phyloP scores from a whole-genome alignment of 2,888 invertebrate genomes.

The Cartodere bifasciata region DNA sequence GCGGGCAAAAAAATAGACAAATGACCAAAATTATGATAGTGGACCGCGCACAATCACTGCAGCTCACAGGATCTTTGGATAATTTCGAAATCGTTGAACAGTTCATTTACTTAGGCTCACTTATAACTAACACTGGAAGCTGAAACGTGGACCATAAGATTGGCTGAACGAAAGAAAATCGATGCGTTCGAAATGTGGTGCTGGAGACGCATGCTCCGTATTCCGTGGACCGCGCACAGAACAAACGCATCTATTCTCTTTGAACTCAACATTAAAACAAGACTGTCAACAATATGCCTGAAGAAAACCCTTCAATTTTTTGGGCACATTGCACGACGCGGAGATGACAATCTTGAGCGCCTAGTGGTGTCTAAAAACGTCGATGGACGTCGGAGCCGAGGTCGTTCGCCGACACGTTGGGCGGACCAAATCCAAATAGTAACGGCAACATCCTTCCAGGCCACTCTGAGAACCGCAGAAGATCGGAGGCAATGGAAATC shows the following conservation, averaged over 20 bases:
- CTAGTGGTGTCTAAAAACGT: constrained; percentile 2
- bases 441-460: too few relatives aligned
- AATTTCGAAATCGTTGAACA: constrained; percentile 1
- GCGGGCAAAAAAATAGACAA: constrained; percentile 8
- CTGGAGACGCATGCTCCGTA: constrained; percentile 7
- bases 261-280: neutral
- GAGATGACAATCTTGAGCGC: constrained; percentile 4
- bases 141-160: constrained; percentile 9
- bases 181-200: constrained; percentile 10
- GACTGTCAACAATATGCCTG: constrained; percentile 4
- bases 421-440: constrained; percentile 5
- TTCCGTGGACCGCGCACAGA: constrained; percentile 6
- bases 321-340: constrained; percentile 5
- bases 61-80: neutral
- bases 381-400: neutral
- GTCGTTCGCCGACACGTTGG: constrained; percentile 4
- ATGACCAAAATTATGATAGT: constrained; percentile 5
- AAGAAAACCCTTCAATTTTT: constrained; percentile 5
- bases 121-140: constrained; percentile 4
- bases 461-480: too few relatives aligned
- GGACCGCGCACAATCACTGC: constrained; percentile 1
- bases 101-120: constrained; percentile 5
- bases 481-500: too few relatives aligned
- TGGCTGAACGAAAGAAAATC: constrained; percentile 7
- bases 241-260: constrained; percentile 2